Base-by-base conservation (phyloP, 2,888 invertebrate genomes). In the Cantharis nigra region DNA sequence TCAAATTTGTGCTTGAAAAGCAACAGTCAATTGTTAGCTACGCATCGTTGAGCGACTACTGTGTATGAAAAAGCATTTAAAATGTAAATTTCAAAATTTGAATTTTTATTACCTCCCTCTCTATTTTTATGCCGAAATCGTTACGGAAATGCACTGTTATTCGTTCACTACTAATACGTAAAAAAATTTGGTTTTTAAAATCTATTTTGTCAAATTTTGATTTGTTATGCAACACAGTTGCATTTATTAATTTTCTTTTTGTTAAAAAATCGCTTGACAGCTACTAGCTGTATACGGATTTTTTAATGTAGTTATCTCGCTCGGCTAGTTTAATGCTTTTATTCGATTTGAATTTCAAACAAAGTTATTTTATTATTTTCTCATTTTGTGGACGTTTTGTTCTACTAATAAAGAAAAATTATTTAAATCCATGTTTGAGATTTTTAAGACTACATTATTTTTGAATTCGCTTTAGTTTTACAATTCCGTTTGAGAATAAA, bases 61-160 rank as follows among this genome's bases (percentile, higher is more conserved):
- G 85, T 85, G 84, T 86, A 85, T 85, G 86, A 86, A 86, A 87
- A 87, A 85, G 85, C 87, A 86, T 87, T 87, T 87, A 87, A 87
- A 87, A 87, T 87, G 87, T 85, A 87, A 87, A 87, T 87, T 82
- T 81, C 75, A 80, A 85, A 87, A 87, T 87, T 87, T 87, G 87
- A 87, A 87, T 87, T 87, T 87, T 87, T 87, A 87, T 87, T 87
- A 84, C 84, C 80, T 79, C 81, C 80, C 81, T 81, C 81, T 79
- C 77, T 79, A 77, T 77, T 79, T 79, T 74, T 70, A 76, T 78
- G 64, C 78, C 69, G 71, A 78, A 78, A 78, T 78, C 78, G 76
- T 78, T 65, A 74, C 69, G 74, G 63, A 78, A 76, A 76, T 74
- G 74, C 71, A 69, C 74, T 64, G 67, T 78, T 75, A 75, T 78